Evolutionary conservation across 2,797 vertebrate genomes (phyloP), one percentile per base, ranked within the genome.

Genomic region (Distichodus sexfasciatus): DNA sequence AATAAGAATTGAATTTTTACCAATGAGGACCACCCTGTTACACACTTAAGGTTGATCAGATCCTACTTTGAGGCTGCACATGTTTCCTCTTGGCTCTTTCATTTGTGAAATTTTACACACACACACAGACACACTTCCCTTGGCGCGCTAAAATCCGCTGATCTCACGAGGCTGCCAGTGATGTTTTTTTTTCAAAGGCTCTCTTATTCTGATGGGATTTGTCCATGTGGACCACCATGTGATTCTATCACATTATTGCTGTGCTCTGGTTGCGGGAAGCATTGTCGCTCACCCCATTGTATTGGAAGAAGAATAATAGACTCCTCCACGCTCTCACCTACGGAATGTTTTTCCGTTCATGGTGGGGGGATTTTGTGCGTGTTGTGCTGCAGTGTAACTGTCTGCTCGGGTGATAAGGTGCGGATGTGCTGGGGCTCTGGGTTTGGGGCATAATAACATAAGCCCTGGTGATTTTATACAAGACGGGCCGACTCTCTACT

Each of bases 391-490:
- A 62, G 66, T 58, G 24, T 57, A 48, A 59, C 48, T 74, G 65
- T 62, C 63, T 75, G 72, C 33, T 69, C 35, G 53, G 65, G 60
- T 75, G 57, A 72, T 66, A 71, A 69, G 63, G 28, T 66, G 58
- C 24, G 58, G 26, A 36, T 59, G 71, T 76, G 76, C 76, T 61
- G 47, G n/a, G n/a, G n/a, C 59, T 66, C 24, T 26, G 26, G 46
- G 54, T 76, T 76, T 57, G 29, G 55, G 75, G 83, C 82, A 71
- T 83, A 82, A 75, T 76, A 69, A 82, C 78, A 81, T 86, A 85
- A 89, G 89, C 86, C 85, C 84, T 85, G 66, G 67, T 78, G 78
- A 82, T 87, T 84, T 86, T 84, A 77, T 85, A 84, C 82, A 82
- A 81, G 87, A 81, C 83, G 76, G 85, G 83, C 86, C 43, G 66